Evolutionary conservation across 2,113 vertebrate genomes (phyloP).

Genomic region (Aphelocoma coerulescens): DNA sequence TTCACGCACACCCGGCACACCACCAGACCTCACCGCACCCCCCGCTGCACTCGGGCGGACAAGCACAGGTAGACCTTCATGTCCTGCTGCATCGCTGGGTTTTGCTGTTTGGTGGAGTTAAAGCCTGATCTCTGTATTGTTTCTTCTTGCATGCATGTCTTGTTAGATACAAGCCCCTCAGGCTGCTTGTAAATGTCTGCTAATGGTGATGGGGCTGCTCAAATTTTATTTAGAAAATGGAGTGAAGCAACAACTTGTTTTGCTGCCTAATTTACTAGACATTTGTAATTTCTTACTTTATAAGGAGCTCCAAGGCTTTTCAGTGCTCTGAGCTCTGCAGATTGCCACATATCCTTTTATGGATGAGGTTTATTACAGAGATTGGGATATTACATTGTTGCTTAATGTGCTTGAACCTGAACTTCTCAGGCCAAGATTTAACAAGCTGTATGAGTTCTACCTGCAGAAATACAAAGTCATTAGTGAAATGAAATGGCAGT

Average conservation of each 20-base stretch:
- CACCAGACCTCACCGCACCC: slow-evolving; percentile 94
- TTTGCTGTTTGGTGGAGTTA: not conserved
- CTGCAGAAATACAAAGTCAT: not conserved
- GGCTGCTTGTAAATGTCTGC: not conserved
- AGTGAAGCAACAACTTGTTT: slow-evolving; percentile 24
- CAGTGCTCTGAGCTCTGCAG: not conserved
- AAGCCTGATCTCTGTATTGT: not conserved
- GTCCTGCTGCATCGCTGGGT: not conserved
- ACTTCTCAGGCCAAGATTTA: not conserved
- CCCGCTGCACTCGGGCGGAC: slow-evolving; percentile 85
- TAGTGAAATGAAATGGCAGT: not conserved
- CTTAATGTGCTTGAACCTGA: not conserved
- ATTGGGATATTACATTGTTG: not conserved
- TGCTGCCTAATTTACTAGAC: slow-evolving; percentile 1
- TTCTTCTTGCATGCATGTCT: not conserved
- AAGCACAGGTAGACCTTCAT: slow-evolving; percentile 83
- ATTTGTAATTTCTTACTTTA: slow-evolving; percentile 13
- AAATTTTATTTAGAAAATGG: not conserved
- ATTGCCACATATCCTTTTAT: slow-evolving; percentile 20
- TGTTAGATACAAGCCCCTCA: not conserved
- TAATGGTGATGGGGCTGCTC: not conserved
- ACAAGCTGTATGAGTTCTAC: not conserved
- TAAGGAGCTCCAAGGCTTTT: slow-evolving; percentile 1
- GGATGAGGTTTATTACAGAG: not conserved
- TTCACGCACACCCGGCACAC: slow-evolving; percentile 84